Percentiles rank a stretch among this genome's conserved stretches.
Evolutionary conservation across 2,113 vertebrate species (phyloP).

Genomic region (Megaceryle torquata): DNA sequence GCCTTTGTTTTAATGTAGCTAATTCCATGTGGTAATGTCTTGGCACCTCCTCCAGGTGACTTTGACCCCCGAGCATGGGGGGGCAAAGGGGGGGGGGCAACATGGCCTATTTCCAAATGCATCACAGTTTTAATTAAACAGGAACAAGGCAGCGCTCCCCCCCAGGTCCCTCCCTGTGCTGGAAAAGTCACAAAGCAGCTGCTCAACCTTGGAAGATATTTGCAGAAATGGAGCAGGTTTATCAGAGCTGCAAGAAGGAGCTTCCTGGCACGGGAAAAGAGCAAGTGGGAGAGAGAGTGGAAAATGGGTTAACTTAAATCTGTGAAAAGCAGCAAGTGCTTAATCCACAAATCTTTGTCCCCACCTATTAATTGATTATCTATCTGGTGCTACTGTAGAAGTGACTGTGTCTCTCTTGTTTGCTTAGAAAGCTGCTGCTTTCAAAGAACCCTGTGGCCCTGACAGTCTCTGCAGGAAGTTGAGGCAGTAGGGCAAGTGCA

Average conservation of each 20-base stretch:
- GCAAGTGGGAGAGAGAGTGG: not conserved
- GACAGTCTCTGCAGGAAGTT: rapidly evolving
- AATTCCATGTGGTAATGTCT: not conserved
- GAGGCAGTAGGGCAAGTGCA: not conserved
- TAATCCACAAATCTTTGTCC: not conserved
- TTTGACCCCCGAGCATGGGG: not conserved
- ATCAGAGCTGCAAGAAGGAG: not conserved
- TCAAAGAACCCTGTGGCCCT: not conserved
- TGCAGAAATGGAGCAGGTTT: not conserved
- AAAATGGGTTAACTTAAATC: not conserved
- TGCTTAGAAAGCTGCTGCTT: not conserved
- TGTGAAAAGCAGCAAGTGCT: not conserved
- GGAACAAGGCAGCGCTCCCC: not conserved
- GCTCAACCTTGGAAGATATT: not conserved
- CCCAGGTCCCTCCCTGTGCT: not conserved
- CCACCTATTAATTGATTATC: not conserved
- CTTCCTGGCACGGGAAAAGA: not conserved
- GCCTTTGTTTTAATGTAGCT: not conserved
- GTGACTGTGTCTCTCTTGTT: not conserved
- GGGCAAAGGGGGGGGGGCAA: not conserved
- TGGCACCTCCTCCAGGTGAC: not conserved
- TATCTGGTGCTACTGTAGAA: not conserved
- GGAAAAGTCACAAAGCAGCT: conserved; percentile 5
- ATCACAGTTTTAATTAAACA: not conserved
- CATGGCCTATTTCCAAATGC: not conserved